Conservation (phyloP, 2,113 vertebrate species). For the Burhinus bistriatus region DNA sequence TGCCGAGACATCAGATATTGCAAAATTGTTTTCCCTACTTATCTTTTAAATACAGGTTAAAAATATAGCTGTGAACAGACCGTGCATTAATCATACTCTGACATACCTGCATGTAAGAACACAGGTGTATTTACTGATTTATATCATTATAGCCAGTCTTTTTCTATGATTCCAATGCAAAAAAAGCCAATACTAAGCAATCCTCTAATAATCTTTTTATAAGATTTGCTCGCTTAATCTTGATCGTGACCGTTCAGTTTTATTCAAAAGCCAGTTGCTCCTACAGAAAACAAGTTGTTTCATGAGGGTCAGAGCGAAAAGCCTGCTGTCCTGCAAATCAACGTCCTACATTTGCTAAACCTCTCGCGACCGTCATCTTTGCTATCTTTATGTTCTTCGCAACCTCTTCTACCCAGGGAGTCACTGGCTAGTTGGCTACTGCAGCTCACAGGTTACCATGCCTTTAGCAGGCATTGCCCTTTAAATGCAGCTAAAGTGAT, state of each 20-base stretch:
- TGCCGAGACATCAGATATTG: not conserved
- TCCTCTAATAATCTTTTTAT: not conserved
- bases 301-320: not conserved
- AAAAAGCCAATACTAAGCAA: not conserved
- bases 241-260: not conserved
- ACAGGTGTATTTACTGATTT: not conserved
- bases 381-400: not conserved
- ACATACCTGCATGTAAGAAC: not conserved
- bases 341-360: not conserved
- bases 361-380: not conserved
- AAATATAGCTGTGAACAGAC: not conserved
- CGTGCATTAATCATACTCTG: not conserved
- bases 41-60: not conserved
- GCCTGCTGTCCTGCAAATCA: not conserved
- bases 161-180: not conserved
- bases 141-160: not conserved
- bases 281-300: not conserved
- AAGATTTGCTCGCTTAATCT: slow-evolving; percentile 10
- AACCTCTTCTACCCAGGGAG: not conserved
- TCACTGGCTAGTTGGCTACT: not conserved
- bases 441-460: accelerated
- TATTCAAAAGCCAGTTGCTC: not conserved
- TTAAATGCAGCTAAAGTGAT: not conserved
- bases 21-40: not conserved
- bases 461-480: not conserved